Base-by-base conservation (phyloP, 2,113 vertebrate species). In the Seriola dumerili region DNA sequence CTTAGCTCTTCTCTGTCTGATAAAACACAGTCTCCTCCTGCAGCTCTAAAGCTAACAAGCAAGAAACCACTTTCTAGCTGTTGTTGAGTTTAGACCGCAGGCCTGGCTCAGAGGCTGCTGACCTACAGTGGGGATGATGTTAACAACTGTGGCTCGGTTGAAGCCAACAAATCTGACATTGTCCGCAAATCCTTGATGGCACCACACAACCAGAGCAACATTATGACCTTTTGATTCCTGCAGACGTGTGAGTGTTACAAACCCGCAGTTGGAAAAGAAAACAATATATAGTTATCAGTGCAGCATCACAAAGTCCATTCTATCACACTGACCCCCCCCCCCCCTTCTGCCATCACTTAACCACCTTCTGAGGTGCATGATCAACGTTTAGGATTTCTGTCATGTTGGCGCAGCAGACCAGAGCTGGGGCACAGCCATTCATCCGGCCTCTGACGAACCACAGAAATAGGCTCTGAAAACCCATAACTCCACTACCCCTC, bases 141-240 rank as follows among this genome's bases (percentile, higher is more conserved):
- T 82, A 89, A 89, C 73, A 78, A 84, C 85, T 69, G 85, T 3
- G 77, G 82, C 44, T 69, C n/a, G 58, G 73, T 78, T 73, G 48
- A 55, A 66, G 63, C 79, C 66, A 83, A 72, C 72, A 52, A 25
- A 63, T 54, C 21, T 66, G 73, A 80, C 71, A 54, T 38, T 64
- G 62, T 83, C 67, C 54, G 17, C 68, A 87, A 85, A 78, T 70
- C 36, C 17, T 17, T 16, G n/a, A 86, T 40, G 71, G 78, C 74
- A 69, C 59, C 57, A 46, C 66, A 78, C 19, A 32, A 78, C 73
- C 55, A 61, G 25, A 58, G 54, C 32, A 70, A 83, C 67, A 59
- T 44, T 8, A 6, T 58, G 71, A 83, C 67, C 58, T 79, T 83
- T 68, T 17, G 9, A 61, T 76, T 67, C 14, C 69, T 77, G 68